Conservation (phyloP, 1,140 invertebrate genomes). For the Piezodorus guildinii region DNA sequence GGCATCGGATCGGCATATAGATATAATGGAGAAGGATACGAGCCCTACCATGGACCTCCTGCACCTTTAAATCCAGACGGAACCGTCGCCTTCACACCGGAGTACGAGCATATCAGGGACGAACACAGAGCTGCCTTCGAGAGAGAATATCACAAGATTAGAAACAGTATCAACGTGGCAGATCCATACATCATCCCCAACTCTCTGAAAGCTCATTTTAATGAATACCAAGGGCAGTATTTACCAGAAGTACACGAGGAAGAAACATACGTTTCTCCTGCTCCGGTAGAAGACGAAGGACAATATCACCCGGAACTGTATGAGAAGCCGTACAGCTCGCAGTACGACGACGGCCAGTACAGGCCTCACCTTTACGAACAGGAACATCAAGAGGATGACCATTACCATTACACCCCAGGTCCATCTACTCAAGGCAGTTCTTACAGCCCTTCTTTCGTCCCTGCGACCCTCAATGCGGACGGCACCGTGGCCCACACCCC, state of each 20-base stretch:
- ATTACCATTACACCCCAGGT: slow-evolving; percentile 35
- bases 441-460: too few relatives aligned
- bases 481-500: slow-evolving; percentile 41
- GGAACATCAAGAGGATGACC: too few relatives aligned
- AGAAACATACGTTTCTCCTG: too few relatives aligned
- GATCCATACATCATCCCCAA: too few relatives aligned
- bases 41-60: neutral
- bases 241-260: too few relatives aligned
- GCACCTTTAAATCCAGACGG: slow-evolving; percentile 20
- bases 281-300: too few relatives aligned
- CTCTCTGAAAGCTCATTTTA: too few relatives aligned
- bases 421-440: neutral
- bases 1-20: neutral
- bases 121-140: slow-evolving; percentile 10
- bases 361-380: too few relatives aligned
- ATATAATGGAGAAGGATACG: neutral
- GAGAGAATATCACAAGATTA: neutral
- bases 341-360: too few relatives aligned
- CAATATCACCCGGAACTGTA: too few relatives aligned
- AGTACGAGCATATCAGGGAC: slow-evolving; percentile 25
- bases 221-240: too few relatives aligned
- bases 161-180: slow-evolving; percentile 29
- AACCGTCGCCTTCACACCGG: slow-evolving; percentile 38
- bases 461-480: slow-evolving; percentile 26
- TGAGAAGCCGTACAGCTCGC: too few relatives aligned